Evolutionary conservation across 2,888 invertebrate genomes (phyloP), one percentile per base, ranked within the genome.

Genomic region (Brachypalpus laphriformis): DNA sequence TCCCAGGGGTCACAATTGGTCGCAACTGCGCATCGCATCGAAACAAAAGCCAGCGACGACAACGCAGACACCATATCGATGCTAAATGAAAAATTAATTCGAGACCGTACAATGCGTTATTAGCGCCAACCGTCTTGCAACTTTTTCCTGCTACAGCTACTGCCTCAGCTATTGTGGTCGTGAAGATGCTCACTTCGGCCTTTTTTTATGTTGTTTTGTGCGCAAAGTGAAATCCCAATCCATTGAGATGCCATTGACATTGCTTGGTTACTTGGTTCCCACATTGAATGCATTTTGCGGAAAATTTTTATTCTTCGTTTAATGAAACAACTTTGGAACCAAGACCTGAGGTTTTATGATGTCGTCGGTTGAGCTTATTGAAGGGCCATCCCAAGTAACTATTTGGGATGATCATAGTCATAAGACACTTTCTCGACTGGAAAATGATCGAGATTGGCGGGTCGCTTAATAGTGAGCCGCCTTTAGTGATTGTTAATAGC

Each of bases 161-260:
- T 40, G 9, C n/a, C n/a, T n/a, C 25, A 2, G 34, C 9, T 51
- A 9, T 11, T 56, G 16, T 5, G 47, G 25, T 28, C 9, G 22
- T 66, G 61, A 74, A 74, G 80, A 80, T 80, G 72, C 25, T 74
- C 57, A 66, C 59, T 56, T 66, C 20, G 2, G 28, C 14, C 34
- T 14, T 51, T n/a, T 25, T 59, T 78, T 16, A 9, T 25, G 61
- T 14, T 72, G 47, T 31, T 16, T 14, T 34, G 20, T 25, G 34
- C 61, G 42, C 54, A 81, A 81, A 81, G 81, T 81, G 81, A 81
- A 81, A 80, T 80, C 80, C 66, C 59, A 80, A 75, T 68, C 37
- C 68, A 63, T 54, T 75, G 81, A 81, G 66, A 74, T 81, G 81
- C 81, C 81, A 81, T 81, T 81, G 81, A 81, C 81, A 75, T 63